Conservation (phyloP, 2,888 invertebrate genomes). For the Hipparchia sbordonii region DNA sequence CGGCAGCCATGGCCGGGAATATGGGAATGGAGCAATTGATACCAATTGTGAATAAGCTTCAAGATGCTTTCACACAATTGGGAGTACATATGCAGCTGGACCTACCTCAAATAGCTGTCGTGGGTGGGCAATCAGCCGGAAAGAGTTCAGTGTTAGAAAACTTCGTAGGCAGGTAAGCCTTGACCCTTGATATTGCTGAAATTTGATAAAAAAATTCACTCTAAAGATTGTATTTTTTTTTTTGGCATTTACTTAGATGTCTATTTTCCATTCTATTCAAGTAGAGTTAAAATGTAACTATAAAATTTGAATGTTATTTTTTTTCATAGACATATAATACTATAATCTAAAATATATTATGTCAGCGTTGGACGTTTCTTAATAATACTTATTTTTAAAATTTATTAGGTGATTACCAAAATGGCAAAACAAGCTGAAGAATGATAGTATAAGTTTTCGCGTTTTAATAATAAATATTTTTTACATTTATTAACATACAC, state of each 20-base stretch:
- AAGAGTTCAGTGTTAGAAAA: slow-evolving; percentile 99
- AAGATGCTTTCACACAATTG: slow-evolving; percentile 99
- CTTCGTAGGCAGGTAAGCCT: slow-evolving; percentile 97
- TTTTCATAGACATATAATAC: too few relatives aligned
- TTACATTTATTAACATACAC: not conserved
- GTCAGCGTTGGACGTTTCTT: not conserved
- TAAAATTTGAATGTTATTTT: not conserved
- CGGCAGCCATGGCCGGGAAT: slow-evolving; percentile 86
- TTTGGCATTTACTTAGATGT: not conserved
- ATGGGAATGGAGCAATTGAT: slow-evolving; percentile 99
- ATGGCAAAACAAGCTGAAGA: not conserved
- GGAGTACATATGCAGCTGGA: slow-evolving; percentile 99
- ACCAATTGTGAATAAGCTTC: slow-evolving; percentile 99
- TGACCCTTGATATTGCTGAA: not conserved
- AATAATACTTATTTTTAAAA: not conserved
- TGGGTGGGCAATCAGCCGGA: slow-evolving; percentile 99
- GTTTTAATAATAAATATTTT: not conserved
- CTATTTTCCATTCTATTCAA: not conserved
- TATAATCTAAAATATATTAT: not conserved
- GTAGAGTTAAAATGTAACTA: not conserved
- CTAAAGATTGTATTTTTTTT: not conserved
- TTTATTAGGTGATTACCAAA: not conserved
- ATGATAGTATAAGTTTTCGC: not conserved
- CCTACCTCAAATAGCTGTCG: slow-evolving; percentile 99
- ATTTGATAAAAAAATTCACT: not conserved